A percentile compares a stretch with the other conserved stretches of the same genome.
phyloP scores from a whole-genome alignment of 2,113 vertebrate species.

The Leptodactylus fuscus region DNA sequence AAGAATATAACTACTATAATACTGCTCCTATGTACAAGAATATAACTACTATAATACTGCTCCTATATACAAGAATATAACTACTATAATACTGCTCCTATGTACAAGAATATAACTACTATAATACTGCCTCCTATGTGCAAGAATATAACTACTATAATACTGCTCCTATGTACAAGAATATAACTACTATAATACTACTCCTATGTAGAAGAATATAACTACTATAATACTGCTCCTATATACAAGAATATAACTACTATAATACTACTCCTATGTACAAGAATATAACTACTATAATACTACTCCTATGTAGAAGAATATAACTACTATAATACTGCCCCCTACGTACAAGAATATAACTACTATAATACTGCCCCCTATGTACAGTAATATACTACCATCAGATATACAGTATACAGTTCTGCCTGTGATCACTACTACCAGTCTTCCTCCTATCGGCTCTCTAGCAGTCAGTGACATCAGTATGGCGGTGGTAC shows the following conservation, averaged over 20 bases:
- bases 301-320: neutral
- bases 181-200: too few species aligned
- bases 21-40: constrained; percentile 4
- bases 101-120: constrained; percentile 7
- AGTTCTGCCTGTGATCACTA: neutral
- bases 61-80: neutral
- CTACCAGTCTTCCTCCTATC: neutral
- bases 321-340: too few species aligned
- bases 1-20: constrained; percentile 13
- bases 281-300: constrained; percentile 5
- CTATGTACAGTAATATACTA: neutral
- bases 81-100: neutral
- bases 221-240: constrained; percentile 10
- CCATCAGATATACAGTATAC: too few species aligned
- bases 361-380: too few species aligned
- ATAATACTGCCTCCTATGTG: neutral
- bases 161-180: neutral
- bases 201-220: neutral
- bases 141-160: constrained; percentile 1
- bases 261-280: neutral
- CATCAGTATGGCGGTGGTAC: neutral
- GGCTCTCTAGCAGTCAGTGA: neutral
- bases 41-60: constrained; percentile 15
- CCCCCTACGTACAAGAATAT: too few species aligned
- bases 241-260: constrained; percentile 8